phyloP scores from a whole-genome alignment of 2,797 vertebrate species.

The Helostoma temminkii region DNA sequence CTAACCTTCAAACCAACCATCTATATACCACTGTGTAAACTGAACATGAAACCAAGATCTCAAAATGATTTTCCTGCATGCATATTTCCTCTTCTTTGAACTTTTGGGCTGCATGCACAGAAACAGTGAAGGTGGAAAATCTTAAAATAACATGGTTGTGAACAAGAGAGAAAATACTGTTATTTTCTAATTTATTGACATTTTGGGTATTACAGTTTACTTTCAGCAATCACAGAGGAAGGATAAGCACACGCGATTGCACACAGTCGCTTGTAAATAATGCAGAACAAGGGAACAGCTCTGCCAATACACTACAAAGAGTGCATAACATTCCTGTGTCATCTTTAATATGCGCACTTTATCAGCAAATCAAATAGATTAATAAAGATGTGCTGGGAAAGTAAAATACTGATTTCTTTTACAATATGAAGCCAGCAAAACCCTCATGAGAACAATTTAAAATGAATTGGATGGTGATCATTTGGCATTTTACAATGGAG shows the following conservation, averaged over 20 bases:
- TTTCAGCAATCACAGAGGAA: not conserved
- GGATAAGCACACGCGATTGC: slow-evolving; percentile 1
- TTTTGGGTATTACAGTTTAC: slow-evolving; percentile 15
- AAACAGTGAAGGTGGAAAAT: slow-evolving; percentile 38
- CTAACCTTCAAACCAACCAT: slow-evolving; percentile 82
- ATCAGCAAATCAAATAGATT: slow-evolving; percentile 45
- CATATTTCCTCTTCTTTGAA: slow-evolving; percentile 84
- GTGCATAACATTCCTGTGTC: slow-evolving; percentile 27
- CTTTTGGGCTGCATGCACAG: slow-evolving; percentile 63
- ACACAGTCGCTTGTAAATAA: slow-evolving; percentile 9
- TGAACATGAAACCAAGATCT: slow-evolving; percentile 81
- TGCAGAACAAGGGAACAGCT: slow-evolving; percentile 6
- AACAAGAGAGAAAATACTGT: slow-evolving; percentile 20
- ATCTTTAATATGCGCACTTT: slow-evolving; percentile 37
- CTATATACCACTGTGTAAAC: slow-evolving; percentile 81
- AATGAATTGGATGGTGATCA: slow-evolving; percentile 60
- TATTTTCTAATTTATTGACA: slow-evolving; percentile 29
- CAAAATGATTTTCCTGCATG: slow-evolving; percentile 79
- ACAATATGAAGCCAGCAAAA: slow-evolving; percentile 57
- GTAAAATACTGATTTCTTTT: slow-evolving; percentile 39
- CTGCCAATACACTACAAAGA: slow-evolving; percentile 22
- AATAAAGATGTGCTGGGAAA: slow-evolving; percentile 34
- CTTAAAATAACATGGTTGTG: slow-evolving; percentile 51
- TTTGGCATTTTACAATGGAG: slow-evolving; percentile 66
- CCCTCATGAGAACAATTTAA: slow-evolving; percentile 31